Conservation (phyloP, 2,113 vertebrate genomes). For the Andinoacara biseriatus region DNA sequence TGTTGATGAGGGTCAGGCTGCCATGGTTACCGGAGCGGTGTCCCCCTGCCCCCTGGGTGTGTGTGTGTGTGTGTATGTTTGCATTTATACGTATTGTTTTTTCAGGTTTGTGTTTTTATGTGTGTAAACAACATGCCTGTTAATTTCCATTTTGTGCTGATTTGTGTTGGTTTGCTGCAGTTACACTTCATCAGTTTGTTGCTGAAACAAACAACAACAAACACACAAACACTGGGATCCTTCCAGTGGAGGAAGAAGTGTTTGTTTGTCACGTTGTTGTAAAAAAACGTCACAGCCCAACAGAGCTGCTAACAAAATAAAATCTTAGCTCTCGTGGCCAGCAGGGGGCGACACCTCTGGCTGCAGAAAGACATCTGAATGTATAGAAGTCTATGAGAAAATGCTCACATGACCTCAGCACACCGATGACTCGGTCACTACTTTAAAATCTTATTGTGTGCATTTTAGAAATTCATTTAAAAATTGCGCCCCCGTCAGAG, state of each 20-base stretch:
- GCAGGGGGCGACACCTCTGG: neutral
- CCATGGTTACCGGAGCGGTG: conserved; percentile 71
- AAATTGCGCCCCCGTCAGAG: too few relatives aligned
- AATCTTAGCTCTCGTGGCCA: neutral
- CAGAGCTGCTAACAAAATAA: neutral
- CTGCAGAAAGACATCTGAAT: neutral
- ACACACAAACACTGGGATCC: fast-evolving
- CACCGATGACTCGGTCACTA: neutral
- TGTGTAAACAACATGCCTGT: neutral
- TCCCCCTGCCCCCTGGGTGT: conserved; percentile 22
- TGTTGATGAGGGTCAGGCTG: conserved; percentile 79
- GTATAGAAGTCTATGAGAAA: neutral
- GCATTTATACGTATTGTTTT: fast-evolving
- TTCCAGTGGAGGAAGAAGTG: neutral
- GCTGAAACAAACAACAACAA: neutral
- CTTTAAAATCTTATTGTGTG: neutral
- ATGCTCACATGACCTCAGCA: neutral
- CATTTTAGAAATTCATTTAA: neutral
- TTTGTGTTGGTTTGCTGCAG: fast-evolving
- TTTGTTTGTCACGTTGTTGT: fast-evolving
- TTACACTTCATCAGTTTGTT: neutral
- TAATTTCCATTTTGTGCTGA: neutral
- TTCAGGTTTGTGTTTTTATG: neutral
- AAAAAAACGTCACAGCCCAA: fast-evolving
- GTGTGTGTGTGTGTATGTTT: too few relatives aligned